These are phyloP conservation scores for Tetanocera ferruginea DNA, from an alignment of 2,888 invertebrate genomes.

Conservation along the genomic window DNA sequence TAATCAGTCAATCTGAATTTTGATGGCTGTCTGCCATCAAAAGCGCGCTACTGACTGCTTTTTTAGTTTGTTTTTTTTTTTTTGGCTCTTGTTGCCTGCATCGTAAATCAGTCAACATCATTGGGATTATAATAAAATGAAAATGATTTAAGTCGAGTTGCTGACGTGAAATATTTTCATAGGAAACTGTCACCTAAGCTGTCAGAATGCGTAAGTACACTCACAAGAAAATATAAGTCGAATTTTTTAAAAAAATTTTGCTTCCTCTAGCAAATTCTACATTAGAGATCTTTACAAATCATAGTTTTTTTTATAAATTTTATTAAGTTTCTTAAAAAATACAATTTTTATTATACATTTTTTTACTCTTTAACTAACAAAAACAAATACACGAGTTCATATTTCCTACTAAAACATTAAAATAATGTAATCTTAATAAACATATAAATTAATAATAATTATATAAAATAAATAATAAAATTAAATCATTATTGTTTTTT, in stretches of 20 bases:
- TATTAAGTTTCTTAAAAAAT: no score
- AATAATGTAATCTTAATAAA: no score
- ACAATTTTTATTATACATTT: no score
- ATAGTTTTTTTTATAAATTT: no score
- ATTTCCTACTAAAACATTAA: no score
- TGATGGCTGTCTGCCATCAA: background rate
- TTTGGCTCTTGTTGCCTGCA: background rate
- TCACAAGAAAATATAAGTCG: background rate
- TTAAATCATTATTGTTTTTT: no score
- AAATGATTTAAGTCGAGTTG: background rate
- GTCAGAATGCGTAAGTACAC: background rate
- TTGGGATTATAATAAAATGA: background rate
- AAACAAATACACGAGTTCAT: no score
- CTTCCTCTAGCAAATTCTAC: no score
- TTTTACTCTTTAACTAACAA: no score
- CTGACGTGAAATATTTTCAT: background rate
- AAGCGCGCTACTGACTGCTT: background rate
- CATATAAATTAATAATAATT: no score
- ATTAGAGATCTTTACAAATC: no score
- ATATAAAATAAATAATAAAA: no score
- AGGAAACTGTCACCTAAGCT: conserved; percentile 8
- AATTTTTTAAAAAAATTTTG: background rate
- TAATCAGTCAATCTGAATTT: background rate
- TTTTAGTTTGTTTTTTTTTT: background rate
- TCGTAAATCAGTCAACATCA: conserved; percentile 11